Percentiles rank a stretch among this genome's conserved stretches.
Evolutionary conservation across 2,113 vertebrate species (phyloP).

Genomic region (Ochotona curzoniae): DNA sequence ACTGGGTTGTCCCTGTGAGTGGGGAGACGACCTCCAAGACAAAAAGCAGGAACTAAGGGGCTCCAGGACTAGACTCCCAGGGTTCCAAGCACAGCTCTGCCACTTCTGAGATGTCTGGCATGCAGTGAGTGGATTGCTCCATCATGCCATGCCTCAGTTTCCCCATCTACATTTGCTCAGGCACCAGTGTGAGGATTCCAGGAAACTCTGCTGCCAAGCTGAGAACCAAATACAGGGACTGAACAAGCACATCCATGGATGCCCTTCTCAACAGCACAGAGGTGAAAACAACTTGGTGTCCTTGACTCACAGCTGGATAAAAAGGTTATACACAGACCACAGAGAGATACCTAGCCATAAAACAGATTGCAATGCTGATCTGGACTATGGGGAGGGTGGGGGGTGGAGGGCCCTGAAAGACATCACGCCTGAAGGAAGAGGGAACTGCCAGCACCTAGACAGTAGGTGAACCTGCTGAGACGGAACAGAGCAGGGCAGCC

Average conservation of each 20-base stretch:
- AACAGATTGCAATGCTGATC: too few relatives aligned
- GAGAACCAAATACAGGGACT: background rate
- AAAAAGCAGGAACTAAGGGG: background rate
- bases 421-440: too few relatives aligned
- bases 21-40: background rate
- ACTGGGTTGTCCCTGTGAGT: background rate
- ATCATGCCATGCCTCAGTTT: background rate
- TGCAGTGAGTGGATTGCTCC: background rate
- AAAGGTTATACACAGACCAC: too few relatives aligned
- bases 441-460: too few relatives aligned
- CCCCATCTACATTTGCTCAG: background rate
- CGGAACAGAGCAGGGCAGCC: too few relatives aligned
- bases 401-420: too few relatives aligned
- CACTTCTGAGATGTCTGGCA: background rate
- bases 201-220: background rate
- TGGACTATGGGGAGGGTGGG: too few relatives aligned
- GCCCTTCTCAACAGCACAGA: accelerated
- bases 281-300: too few relatives aligned
- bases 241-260: background rate
- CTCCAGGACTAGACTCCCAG: background rate
- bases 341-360: too few relatives aligned
- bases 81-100: background rate
- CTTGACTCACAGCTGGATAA: too few relatives aligned
- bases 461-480: too few relatives aligned
- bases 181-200: background rate